Base-by-base conservation (phyloP, 1,140 invertebrate genomes). In the Neotoxoptera formosana region DNA sequence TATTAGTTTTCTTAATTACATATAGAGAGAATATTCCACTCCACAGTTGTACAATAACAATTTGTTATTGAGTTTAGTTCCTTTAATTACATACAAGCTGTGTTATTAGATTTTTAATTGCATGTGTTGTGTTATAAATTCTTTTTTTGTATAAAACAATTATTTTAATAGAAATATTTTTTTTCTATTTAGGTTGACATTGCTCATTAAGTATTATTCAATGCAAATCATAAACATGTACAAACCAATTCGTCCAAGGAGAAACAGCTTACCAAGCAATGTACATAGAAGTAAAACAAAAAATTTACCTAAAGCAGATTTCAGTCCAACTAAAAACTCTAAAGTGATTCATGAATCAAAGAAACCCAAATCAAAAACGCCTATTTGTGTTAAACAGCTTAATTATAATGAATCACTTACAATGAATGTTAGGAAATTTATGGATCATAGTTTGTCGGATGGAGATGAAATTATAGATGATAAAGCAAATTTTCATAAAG, bases 211-310 rank as follows among this genome's bases (percentile, higher is more conserved):
- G 30, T 51, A 81, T 91, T 36, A 36, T 86, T 93, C 45, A 56
- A 93, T 86, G 91, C 34, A 93, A 84, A 86, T 56, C 7, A n/a
- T 53, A 56, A 86, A 93, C 34, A 93, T 93, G 91, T 93, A 84
- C 81, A 93, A 92, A 53, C 91, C 81, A 86, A 53, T 86, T 81
- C 91, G 91, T 41, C 91, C 67, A 86, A 84, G 91, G 25, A 93
- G 91, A 86, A 93, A 93, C n/a, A 86, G 81, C 51, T 84, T 93
- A 53, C 91, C 91, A 84, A 93, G 48, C 48, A 93, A 93, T 25
- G 17, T 83, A 21, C 47, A 93, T 86, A 86, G 81, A 83, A 93
- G 91, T 93, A 93, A 84, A 93, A 93, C 91, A 21, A 93, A 84
- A 56, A 21, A 30, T 56, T 20, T 86, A 45, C 81, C 81, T 41